These are phyloP conservation scores for Agrochola macilenta DNA, from an alignment of 2,888 invertebrate genomes.

Conservation along the genomic window DNA sequence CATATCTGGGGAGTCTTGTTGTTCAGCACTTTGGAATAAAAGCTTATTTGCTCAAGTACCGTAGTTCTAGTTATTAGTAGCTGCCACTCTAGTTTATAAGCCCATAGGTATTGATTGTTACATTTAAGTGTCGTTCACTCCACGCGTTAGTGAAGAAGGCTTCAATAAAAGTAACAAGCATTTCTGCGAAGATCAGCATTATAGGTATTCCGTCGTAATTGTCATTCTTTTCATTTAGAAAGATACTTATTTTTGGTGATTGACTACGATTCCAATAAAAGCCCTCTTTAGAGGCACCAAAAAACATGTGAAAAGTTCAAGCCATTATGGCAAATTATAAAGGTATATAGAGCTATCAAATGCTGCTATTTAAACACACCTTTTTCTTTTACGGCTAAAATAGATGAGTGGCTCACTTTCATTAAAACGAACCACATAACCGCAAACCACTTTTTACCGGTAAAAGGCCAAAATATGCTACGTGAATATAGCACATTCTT, in stretches of 20 bases:
- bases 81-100: not conserved
- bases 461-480: constrained; percentile 1
- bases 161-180: too few species aligned
- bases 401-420: not conserved
- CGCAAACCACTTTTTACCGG: not conserved
- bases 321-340: too few species aligned
- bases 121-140: too few species aligned
- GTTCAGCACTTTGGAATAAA: not conserved
- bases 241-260: constrained; percentile 13
- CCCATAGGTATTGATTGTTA: too few species aligned
- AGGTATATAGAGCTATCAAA: not conserved
- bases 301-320: not conserved
- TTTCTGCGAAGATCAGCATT: too few species aligned
- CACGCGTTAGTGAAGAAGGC: too few species aligned
- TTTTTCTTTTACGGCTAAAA: not conserved
- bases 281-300: too few species aligned
- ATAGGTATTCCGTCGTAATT: not conserved
- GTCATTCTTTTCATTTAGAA: not conserved
- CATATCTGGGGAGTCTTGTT: constrained; percentile 10
- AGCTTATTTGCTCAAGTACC: not conserved
- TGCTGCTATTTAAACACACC: not conserved
- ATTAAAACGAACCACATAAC: not conserved
- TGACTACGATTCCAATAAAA: constrained; percentile 43
- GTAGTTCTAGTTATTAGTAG: too few species aligned
- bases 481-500: not conserved